A percentile compares a stretch with the other conserved stretches of the same genome.
Conservation (phyloP, 2,113 vertebrate species). For the Micromys minutus region DNA sequence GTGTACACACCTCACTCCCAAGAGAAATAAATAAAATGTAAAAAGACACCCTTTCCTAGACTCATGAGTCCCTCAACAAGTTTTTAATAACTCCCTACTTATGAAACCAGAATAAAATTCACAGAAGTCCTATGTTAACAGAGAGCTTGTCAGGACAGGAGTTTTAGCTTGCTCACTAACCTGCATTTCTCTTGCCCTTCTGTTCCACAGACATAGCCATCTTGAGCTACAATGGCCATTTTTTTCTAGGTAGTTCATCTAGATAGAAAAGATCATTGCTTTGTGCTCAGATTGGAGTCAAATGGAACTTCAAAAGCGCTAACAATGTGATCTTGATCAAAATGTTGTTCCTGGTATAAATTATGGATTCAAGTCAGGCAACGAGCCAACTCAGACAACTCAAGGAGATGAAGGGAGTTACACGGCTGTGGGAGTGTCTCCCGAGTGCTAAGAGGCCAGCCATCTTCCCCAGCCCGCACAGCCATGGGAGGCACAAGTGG, state of each 20-base stretch:
- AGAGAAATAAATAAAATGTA: not conserved
- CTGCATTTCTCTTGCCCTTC: not conserved
- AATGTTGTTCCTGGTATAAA: slow-evolving; percentile 1
- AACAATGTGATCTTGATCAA: not conserved
- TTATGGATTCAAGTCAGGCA: not conserved
- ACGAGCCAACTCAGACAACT: not conserved
- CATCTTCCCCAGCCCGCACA: not conserved
- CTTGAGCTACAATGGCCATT: not conserved
- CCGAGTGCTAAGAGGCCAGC: not conserved
- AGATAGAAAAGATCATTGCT: not conserved
- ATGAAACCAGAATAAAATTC: not conserved
- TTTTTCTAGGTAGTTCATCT: slow-evolving; percentile 36
- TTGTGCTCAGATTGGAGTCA: not conserved
- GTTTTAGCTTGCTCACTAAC: not conserved
- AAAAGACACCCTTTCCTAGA: not conserved
- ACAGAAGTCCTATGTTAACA: not conserved
- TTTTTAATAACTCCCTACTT: not conserved
- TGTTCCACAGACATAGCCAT: not conserved
- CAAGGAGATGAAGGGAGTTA: not conserved
- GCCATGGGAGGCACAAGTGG: not conserved
- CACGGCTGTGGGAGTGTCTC: not conserved
- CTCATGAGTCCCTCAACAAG: too few species aligned
- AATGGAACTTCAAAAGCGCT: not conserved
- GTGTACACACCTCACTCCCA: not conserved
- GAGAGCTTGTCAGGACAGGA: not conserved